These are phyloP conservation scores for Pica pica DNA, from an alignment of 2,113 vertebrate species.

Conservation along the genomic window DNA sequence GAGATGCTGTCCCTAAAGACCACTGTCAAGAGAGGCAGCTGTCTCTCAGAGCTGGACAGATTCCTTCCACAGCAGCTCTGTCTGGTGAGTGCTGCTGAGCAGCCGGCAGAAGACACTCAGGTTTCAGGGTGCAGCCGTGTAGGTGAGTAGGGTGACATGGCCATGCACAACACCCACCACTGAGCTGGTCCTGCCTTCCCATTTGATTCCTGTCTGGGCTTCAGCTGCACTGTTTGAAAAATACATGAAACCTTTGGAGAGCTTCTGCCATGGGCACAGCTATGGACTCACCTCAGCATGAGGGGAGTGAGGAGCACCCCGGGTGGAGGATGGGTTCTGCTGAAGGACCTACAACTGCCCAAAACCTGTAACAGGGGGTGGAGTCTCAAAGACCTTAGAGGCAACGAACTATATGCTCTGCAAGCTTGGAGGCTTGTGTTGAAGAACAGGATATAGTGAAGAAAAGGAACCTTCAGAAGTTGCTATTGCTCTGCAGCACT, in stretches of 20 bases:
- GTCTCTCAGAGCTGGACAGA: neutral
- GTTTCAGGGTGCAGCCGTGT: fast-evolving
- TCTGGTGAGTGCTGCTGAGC: neutral
- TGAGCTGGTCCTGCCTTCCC: neutral
- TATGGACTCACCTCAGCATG: fast-evolving
- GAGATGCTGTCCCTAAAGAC: neutral
- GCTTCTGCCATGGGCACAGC: neutral
- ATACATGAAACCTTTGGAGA: fast-evolving
- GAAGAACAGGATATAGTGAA: neutral
- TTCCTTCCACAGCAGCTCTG: neutral
- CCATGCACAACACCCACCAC: neutral
- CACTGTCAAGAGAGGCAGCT: neutral
- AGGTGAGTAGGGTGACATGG: neutral
- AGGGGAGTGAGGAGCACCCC: neutral
- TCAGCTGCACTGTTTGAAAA: neutral
- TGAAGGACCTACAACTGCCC: neutral
- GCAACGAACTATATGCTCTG: neutral
- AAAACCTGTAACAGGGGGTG: fast-evolving
- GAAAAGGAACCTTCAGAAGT: neutral
- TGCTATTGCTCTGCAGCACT: neutral
- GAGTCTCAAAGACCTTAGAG: neutral
- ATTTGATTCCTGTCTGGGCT: neutral
- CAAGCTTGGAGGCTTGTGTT: neutral
- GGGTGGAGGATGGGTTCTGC: neutral
- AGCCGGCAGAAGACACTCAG: neutral